These are phyloP conservation scores for Thamnophis elegans DNA, from an alignment of 2,797 vertebrate species.

Conservation along the genomic window DNA sequence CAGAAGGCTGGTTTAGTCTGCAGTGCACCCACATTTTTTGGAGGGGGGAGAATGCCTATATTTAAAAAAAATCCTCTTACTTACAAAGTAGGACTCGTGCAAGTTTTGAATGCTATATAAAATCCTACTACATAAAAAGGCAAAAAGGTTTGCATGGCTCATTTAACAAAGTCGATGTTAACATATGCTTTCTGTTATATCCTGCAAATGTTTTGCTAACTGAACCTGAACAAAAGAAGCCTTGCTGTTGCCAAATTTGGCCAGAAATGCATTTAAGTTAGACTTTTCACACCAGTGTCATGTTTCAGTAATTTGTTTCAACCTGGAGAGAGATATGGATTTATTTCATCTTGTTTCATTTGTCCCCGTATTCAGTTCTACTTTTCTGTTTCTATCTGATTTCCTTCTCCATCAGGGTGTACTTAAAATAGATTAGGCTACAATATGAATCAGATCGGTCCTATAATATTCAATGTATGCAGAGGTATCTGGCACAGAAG, in stretches of 20 bases:
- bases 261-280: neutral
- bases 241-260: constrained; percentile 59
- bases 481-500: neutral
- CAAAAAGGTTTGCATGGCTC: constrained; percentile 20
- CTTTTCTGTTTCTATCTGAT: neutral
- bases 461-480: neutral
- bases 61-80: neutral
- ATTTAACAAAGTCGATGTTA: constrained; percentile 43
- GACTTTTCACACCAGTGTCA: constrained; percentile 29
- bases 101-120: neutral
- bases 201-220: constrained; percentile 3
- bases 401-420: neutral
- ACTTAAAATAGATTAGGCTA: neutral
- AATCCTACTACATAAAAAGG: constrained; percentile 31
- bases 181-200: constrained; percentile 54
- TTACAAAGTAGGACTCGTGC: neutral
- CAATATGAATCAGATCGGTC: neutral
- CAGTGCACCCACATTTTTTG: neutral
- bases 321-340: accelerated
- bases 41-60: neutral
- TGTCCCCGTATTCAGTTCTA: neutral
- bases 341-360: accelerated
- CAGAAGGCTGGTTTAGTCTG: neutral
- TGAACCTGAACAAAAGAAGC: neutral
- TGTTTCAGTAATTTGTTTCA: constrained; percentile 7